Conservation (phyloP, 2,113 vertebrate genomes). For the Callipepla californica region DNA sequence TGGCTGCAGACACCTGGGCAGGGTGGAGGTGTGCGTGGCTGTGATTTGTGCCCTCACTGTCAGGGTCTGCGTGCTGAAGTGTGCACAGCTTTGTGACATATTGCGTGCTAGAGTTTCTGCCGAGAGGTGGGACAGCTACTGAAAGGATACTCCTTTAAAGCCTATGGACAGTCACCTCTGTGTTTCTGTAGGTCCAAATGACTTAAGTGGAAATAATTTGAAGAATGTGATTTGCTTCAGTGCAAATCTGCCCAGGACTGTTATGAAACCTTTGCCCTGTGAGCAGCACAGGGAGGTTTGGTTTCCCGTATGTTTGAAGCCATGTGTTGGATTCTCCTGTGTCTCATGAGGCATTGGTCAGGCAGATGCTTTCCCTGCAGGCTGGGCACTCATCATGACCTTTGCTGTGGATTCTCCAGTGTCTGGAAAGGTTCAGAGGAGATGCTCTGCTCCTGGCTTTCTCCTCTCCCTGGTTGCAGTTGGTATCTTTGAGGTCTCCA, state of each 20-base stretch:
- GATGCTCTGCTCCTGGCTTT: not conserved
- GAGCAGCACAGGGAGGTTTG: not conserved
- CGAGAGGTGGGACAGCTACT: not conserved
- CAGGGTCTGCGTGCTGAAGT: not conserved
- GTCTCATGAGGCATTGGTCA: accelerated
- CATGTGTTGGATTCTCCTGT: not conserved
- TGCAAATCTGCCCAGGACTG: not conserved
- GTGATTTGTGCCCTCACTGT: not conserved
- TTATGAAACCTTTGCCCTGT: not conserved
- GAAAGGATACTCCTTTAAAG: not conserved
- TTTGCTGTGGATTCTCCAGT: not conserved
- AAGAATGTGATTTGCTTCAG: slow-evolving; percentile 12
- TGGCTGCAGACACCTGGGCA: not conserved
- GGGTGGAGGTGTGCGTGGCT: not conserved
- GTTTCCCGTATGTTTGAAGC: not conserved
- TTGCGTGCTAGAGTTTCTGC: accelerated
- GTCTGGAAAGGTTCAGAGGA: not conserved
- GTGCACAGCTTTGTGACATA: slow-evolving; percentile 18
- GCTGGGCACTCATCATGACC: not conserved
- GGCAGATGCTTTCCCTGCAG: not conserved
- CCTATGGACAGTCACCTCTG: not conserved
- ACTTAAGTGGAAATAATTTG: slow-evolving; percentile 46
- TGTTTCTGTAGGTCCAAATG: not conserved
- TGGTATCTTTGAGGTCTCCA: not conserved
- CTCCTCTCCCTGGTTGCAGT: not conserved